Percentiles rank a stretch among this genome's conserved stretches.
phyloP scores from a whole-genome alignment of 2,888 invertebrate genomes.

The Stenolophus ochropezus region DNA sequence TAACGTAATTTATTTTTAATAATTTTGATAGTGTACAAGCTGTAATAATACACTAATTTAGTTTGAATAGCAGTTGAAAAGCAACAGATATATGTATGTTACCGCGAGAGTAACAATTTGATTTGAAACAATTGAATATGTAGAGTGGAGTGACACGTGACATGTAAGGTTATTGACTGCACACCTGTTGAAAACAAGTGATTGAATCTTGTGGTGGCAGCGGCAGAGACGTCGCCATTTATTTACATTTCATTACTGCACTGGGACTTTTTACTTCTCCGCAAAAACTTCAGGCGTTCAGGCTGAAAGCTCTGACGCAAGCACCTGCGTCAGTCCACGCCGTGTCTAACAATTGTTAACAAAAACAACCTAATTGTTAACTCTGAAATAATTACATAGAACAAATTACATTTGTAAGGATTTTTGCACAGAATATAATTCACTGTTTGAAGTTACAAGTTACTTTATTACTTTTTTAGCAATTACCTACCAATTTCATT shows the following conservation, averaged over 20 bases:
- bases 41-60: too few relatives aligned
- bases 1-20: too few relatives aligned
- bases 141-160: too few relatives aligned
- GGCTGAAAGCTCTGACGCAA: neutral
- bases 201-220: conserved; percentile 15
- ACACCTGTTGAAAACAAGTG: neutral
- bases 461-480: too few relatives aligned
- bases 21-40: too few relatives aligned
- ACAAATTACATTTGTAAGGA: neutral
- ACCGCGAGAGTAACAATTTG: too few relatives aligned
- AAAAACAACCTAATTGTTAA: neutral
- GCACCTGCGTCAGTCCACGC: neutral
- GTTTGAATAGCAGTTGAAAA: too few relatives aligned
- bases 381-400: neutral
- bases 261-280: conserved; percentile 1
- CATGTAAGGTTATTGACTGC: neutral
- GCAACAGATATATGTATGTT: too few relatives aligned
- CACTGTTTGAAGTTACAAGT: too few relatives aligned
- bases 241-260: conserved; percentile 22
- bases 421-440: neutral
- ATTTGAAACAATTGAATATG: too few relatives aligned
- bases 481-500: too few relatives aligned
- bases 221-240: neutral
- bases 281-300: neutral
- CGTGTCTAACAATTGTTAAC: neutral